Conservation (phyloP, 2,797 vertebrate genomes). For the Moxostoma hubbsi region DNA sequence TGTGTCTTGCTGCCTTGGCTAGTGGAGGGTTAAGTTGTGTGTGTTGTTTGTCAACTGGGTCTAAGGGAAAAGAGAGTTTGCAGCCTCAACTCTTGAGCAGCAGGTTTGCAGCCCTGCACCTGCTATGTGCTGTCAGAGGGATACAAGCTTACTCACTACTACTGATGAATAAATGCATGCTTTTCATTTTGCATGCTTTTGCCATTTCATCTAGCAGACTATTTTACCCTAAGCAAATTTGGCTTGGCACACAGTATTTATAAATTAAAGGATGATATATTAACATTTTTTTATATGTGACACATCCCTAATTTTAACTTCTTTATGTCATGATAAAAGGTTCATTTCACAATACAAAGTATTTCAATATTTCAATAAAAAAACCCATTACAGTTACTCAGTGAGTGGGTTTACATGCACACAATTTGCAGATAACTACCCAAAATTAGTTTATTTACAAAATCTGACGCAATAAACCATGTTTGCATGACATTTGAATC, state of each 20-base stretch:
- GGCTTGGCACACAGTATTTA: conserved; percentile 19
- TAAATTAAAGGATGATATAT: conserved; percentile 13
- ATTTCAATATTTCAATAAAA: too few species aligned
- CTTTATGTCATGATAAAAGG: background rate
- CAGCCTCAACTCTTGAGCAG: conserved; percentile 37
- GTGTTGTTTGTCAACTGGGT: conserved; percentile 22
- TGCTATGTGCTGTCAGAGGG: conserved; percentile 42
- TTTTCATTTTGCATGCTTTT: background rate
- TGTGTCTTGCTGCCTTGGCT: background rate
- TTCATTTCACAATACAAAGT: background rate
- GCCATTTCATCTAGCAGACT: background rate
- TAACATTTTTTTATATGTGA: background rate
- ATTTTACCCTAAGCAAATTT: background rate
- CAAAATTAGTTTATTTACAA: too few species aligned
- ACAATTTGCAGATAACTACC: too few species aligned
- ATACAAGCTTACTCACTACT: conserved; percentile 15
- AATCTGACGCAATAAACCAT: too few species aligned
- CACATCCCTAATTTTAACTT: conserved; percentile 11
- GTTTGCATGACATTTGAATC: too few species aligned
- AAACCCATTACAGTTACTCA: too few species aligned
- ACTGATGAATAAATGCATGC: background rate
- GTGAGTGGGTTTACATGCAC: too few species aligned
- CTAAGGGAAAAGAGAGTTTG: conserved; percentile 14
- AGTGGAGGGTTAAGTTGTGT: conserved; percentile 32
- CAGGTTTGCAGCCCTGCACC: conserved; percentile 36